Evolutionary conservation across 2,888 invertebrate species (phyloP).

Genomic region (Laothoe populi): DNA sequence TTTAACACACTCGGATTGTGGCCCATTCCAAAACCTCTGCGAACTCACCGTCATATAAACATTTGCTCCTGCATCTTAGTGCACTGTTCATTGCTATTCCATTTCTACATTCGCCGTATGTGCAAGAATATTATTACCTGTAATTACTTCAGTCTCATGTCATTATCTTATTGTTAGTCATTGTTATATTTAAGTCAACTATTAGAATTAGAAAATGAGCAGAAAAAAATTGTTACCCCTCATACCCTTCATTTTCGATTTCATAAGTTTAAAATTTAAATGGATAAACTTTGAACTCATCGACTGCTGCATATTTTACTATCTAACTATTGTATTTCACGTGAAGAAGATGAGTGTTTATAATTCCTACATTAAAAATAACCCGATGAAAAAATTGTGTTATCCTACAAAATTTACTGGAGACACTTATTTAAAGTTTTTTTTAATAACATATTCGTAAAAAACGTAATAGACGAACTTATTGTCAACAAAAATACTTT

Average conservation of each 20-base stretch:
- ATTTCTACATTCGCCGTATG: conserved; percentile 51
- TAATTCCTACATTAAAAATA: too few relatives aligned
- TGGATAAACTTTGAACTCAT: background rate
- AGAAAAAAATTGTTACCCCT: background rate
- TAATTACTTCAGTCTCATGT: too few relatives aligned
- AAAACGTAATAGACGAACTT: too few relatives aligned
- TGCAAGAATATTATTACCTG: conserved; percentile 30
- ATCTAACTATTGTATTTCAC: too few relatives aligned
- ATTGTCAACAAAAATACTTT: too few relatives aligned
- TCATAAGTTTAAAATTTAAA: background rate
- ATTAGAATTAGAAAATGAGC: background rate
- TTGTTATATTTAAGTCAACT: background rate
- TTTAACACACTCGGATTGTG: conserved; percentile 74
- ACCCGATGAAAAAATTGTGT: too few relatives aligned
- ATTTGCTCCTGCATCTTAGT: conserved; percentile 44
- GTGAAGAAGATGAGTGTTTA: too few relatives aligned
- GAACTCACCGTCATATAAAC: conserved; percentile 57
- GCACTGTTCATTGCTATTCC: conserved; percentile 39
- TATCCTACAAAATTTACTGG: too few relatives aligned
- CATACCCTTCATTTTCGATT: background rate
- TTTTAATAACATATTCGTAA: too few relatives aligned
- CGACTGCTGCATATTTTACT: conserved; percentile 1
- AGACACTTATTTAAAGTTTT: too few relatives aligned
- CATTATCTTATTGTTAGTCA: background rate
- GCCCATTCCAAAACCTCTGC: conserved; percentile 57